Conservation (phyloP, 2,113 vertebrate genomes). For the Struthio camelus region DNA sequence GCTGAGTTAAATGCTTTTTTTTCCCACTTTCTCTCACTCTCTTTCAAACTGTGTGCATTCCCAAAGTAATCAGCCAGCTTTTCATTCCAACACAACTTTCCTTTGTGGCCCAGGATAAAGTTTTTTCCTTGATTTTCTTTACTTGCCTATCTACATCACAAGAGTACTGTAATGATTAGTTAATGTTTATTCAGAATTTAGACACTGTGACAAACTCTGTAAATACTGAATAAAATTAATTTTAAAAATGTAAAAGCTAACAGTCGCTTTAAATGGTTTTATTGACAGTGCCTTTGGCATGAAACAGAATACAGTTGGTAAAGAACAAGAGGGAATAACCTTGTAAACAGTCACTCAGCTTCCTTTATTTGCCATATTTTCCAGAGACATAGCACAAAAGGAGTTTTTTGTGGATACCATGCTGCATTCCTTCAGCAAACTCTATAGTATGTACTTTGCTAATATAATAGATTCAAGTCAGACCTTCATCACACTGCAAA, state of each 20-base stretch:
- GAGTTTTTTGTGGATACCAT: background rate
- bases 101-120: background rate
- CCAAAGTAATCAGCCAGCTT: background rate
- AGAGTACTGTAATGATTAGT: background rate
- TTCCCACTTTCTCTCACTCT: background rate
- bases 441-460: background rate
- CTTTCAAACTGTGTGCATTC: background rate
- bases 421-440: background rate
- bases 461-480: background rate
- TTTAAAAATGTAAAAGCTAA: background rate
- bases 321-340: background rate
- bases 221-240: background rate
- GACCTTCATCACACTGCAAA: background rate
- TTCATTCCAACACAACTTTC: background rate
- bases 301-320: background rate
- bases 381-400: fast-evolving
- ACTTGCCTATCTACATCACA: background rate
- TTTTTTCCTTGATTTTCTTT: background rate
- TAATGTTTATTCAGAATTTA: background rate
- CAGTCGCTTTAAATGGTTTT: background rate
- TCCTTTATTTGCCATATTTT: background rate
- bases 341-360: background rate
- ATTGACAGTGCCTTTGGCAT: background rate
- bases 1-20: background rate
- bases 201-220: background rate